phyloP scores from a whole-genome alignment of 2,113 vertebrate genomes.

The Camelus bactrianus region DNA sequence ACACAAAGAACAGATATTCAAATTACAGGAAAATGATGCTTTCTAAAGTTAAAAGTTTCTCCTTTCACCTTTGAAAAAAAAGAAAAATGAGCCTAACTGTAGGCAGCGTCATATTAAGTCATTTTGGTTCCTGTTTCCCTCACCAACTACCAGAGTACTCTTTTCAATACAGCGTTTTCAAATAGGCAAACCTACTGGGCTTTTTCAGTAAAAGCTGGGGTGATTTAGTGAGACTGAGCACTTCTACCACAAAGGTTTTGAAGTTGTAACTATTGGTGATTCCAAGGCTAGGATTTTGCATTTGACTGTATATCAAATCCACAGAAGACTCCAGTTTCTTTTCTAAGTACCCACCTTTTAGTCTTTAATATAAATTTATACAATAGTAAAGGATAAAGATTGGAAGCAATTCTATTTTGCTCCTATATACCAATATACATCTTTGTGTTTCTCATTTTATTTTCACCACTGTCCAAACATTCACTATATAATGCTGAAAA shows the following conservation, averaged over 20 bases:
- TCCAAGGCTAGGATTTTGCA: neutral
- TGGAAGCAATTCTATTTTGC: neutral
- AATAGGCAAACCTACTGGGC: neutral
- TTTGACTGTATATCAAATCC: neutral
- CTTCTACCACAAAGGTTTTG: slow-evolving; percentile 47
- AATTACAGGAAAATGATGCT: neutral
- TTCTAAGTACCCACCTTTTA: slow-evolving; percentile 4
- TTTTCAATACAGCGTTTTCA: slow-evolving; percentile 46
- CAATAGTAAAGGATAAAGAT: neutral
- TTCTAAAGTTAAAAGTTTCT: slow-evolving; percentile 48
- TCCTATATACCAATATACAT: neutral
- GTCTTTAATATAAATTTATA: slow-evolving; percentile 14
- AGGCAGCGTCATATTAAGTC: slow-evolving; percentile 38
- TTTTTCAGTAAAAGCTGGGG: slow-evolving; percentile 18
- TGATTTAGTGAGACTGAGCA: neutral
- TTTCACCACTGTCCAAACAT: slow-evolving; percentile 46
- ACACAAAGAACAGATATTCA: slow-evolving; percentile 35
- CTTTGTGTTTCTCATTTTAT: slow-evolving; percentile 35
- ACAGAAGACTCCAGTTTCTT: neutral
- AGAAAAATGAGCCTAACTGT: slow-evolving; percentile 34
- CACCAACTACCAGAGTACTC: neutral
- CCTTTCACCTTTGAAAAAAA: slow-evolving; percentile 54
- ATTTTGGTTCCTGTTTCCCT: slow-evolving; percentile 45
- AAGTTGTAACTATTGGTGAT: neutral
- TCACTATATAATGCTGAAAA: slow-evolving; percentile 6